Evolutionary conservation across 2,888 invertebrate species (phyloP), one percentile per base, ranked within the genome.

Genomic region (Rotaria magnacalcarata): DNA sequence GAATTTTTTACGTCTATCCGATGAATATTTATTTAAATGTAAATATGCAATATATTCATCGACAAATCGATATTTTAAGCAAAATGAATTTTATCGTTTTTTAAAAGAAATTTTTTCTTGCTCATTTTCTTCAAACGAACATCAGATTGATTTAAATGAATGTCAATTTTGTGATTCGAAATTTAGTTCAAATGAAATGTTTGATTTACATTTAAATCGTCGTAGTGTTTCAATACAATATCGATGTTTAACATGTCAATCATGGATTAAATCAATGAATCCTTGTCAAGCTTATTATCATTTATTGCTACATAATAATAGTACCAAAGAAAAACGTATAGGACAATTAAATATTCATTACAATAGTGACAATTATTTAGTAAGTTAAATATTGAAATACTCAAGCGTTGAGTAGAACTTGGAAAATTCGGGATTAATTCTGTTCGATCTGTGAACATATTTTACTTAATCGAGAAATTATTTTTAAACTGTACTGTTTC

Each of bases 221-320:
- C 43, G 24, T 47, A 80, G 80, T 47, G 47, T 80, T 10, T 47
- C 14, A 10, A 80, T 80, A 24, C 80, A 80, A 80, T 80, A 80
- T 80, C 47, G 24, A 47, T 80, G 80, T 80, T 43, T 80, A 80
- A 47, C 80, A 80, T 80, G 80, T 80, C 43, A 80, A n/a, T 47
- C 47, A n/a, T 24, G 24, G 43, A 80, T 80, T 47, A 21, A n/a
- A 47, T 19, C 80, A 10, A n/a, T 47, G 47, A 80, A 80, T 80
- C 80, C 80, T n/a, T 80, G 80, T 47, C n/a, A 80, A 80, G 80
- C 80, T 8, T 80, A 80, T 80, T 80, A 80, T 80, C 80, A 80
- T 80, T 43, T 80, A 47, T 47, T 47, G n/a, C 19, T 10, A n/a
- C 80, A 80, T 80, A n/a, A 21, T 19, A 67, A 27, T 67, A 19